phyloP scores from a whole-genome alignment of 2,888 invertebrate species.

The Eudemis profundana region DNA sequence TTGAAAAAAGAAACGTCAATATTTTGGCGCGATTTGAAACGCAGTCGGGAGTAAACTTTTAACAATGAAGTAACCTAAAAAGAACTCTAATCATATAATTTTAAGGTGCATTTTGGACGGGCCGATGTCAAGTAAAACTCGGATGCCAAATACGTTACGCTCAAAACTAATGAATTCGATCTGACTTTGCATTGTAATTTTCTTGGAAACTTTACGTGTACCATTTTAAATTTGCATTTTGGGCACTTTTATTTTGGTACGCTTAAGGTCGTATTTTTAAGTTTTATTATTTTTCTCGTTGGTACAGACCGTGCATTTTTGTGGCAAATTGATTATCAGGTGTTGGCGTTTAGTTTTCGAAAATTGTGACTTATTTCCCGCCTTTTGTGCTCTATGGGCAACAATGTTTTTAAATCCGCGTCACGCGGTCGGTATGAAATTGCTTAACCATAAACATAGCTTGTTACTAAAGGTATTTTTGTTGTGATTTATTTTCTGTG shows the following conservation, averaged over 20 bases:
- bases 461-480: constrained; percentile 40
- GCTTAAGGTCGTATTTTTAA: constrained; percentile 40
- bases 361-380: constrained; percentile 44
- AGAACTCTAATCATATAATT: neutral
- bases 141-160: constrained; percentile 70
- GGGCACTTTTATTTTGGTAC: constrained; percentile 21
- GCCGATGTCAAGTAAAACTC: constrained; percentile 17
- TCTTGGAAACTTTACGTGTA: constrained; percentile 58
- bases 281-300: neutral
- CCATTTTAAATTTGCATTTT: constrained; percentile 50
- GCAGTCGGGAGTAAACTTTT: constrained; percentile 63
- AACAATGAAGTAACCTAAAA: constrained; percentile 4
- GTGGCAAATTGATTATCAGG: constrained; percentile 77
- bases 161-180: constrained; percentile 69
- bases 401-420: constrained; percentile 40
- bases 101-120: constrained; percentile 14
- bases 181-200: constrained; percentile 58
- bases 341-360: constrained; percentile 49
- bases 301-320: constrained; percentile 58
- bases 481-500: constrained; percentile 33
- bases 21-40: constrained; percentile 80
- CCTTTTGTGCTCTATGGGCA: constrained; percentile 41
- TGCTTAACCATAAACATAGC: constrained; percentile 48
- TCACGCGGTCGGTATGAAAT: constrained; percentile 52
- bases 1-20: constrained; percentile 62